phyloP scores from a whole-genome alignment of 35 echinoderm and acorn worm genomes.

The Ophiothrix spiculata region DNA sequence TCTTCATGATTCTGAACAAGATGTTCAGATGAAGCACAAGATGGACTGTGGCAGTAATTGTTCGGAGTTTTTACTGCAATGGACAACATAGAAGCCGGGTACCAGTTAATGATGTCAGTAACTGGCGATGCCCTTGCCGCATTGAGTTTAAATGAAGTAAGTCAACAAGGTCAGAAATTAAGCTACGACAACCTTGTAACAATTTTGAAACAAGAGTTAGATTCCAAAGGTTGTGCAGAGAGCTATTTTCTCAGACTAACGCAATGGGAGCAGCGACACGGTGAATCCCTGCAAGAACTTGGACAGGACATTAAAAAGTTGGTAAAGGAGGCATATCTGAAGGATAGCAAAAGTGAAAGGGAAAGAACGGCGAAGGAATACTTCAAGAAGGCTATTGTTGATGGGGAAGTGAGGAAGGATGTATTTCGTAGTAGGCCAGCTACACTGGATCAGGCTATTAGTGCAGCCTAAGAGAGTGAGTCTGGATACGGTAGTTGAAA shows the following conservation, averaged over 20 bases:
- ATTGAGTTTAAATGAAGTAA: too few species aligned
- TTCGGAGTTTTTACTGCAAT: constrained; percentile 1
- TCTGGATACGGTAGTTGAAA: too few species aligned
- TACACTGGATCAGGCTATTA: too few species aligned
- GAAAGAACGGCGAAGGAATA: not conserved
- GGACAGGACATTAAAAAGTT: not conserved
- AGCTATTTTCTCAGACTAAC: not conserved
- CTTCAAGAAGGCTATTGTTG: not conserved
- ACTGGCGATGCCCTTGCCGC: too few species aligned
- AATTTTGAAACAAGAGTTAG: too few species aligned
- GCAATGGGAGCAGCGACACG: not conserved
- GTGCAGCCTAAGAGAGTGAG: too few species aligned
- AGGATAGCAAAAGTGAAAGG: not conserved
- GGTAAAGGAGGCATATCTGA: not conserved
- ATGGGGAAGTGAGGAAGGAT: not conserved
- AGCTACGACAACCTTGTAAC: too few species aligned
- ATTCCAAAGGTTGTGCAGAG: too few species aligned
- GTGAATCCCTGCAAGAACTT: not conserved
- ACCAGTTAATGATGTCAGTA: too few species aligned
- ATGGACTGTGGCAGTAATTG: not conserved
- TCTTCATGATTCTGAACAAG: not conserved
- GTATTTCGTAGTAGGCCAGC: not conserved
- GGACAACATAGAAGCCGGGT: too few species aligned
- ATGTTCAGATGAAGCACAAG: not conserved
- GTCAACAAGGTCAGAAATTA: too few species aligned